Evolutionary conservation across 1,140 invertebrate genomes (phyloP), one percentile per base, ranked within the genome.

Genomic region (Ylistrum balloti): DNA sequence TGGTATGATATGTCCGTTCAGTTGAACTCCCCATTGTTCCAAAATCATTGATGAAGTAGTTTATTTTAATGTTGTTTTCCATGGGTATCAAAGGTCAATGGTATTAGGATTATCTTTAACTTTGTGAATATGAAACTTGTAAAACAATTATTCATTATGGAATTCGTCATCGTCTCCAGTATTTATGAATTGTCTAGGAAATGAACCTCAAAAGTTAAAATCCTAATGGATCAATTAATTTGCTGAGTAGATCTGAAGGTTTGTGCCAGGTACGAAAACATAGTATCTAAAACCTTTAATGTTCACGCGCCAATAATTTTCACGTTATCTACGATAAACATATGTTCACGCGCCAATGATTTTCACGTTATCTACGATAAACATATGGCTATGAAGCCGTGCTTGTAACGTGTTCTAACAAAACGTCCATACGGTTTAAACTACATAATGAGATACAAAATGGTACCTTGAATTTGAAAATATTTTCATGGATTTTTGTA

Each of bases 211-310:
- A 74, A 74, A 28, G n/a, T 74, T 74, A 74, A 74, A 74, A 1
- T 28, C 28, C 56, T 11, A 74, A 74, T 74, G 17, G 56, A 74
- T 74, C 56, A 74, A 74, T 74, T 74, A 74, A 74, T 74, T 74
- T 74, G 56, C 56, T 28, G 22, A 5, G 56, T 74, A n/a, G 56
- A 74, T 74, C n/a, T 74, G 22, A 2, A n/a, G 7, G 20, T n/a
- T 74, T 74, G n/a, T 28, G 28, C 56, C 56, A 74, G 56, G 56
- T 74, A 74, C 56, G n/a, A n/a, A 28, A 7, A 74, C 17, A 28
- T 28, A 17, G 22, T 74, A 74, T 74, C 56, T 17, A 5, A 28
- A 17, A 9, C 56, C 5, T 1, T 74, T n/a, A 28, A 28, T 28
- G 56, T 9, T 28, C 56, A 74, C n/a, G 22, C 56, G 5, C 28